A percentile compares a stretch with the other conserved stretches of the same genome.
Evolutionary conservation across 2,113 vertebrate species (phyloP).

Genomic region (Oostethus manadensis): DNA sequence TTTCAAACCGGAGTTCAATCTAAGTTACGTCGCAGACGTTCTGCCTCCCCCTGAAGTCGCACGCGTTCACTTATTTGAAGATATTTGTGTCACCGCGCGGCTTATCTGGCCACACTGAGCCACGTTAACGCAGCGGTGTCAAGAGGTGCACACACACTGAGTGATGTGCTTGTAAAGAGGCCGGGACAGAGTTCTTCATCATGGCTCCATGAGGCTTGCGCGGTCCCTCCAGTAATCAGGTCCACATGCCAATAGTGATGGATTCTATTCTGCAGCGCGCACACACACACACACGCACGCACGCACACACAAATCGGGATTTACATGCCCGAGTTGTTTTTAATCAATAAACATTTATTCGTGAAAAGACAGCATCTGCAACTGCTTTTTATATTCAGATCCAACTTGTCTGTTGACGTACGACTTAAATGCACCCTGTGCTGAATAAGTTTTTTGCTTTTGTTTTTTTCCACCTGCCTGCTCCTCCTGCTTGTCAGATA

Average conservation of each 20-base stretch:
- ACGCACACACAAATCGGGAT: constrained; percentile 64
- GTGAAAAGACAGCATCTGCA: constrained; percentile 47
- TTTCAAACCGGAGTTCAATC: constrained; percentile 33
- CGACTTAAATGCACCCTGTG: constrained; percentile 22
- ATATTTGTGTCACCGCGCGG: not conserved
- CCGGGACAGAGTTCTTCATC: constrained; percentile 69
- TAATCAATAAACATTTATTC: constrained; percentile 73
- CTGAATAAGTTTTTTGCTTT: too few relatives aligned
- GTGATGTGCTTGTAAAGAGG: constrained; percentile 66
- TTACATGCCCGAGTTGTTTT: constrained; percentile 59
- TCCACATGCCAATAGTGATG: constrained; percentile 75
- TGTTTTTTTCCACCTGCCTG: too few relatives aligned
- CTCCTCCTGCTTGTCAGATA: too few relatives aligned
- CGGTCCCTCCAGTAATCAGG: constrained; percentile 69
- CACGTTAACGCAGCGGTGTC: constrained; percentile 33
- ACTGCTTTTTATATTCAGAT: constrained; percentile 48
- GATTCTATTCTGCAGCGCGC: constrained; percentile 55
- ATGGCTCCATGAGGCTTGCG: constrained; percentile 66
- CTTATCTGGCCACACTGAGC: constrained; percentile 15
- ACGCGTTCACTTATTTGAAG: not conserved
- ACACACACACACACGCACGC: constrained; percentile 42
- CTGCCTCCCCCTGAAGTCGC: constrained; percentile 14
- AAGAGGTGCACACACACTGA: constrained; percentile 54
- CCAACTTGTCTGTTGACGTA: constrained; percentile 39
- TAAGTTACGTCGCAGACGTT: constrained; percentile 18